These are phyloP conservation scores for Mactra quadrangularis DNA, from an alignment of 1,140 invertebrate species.

Conservation along the genomic window DNA sequence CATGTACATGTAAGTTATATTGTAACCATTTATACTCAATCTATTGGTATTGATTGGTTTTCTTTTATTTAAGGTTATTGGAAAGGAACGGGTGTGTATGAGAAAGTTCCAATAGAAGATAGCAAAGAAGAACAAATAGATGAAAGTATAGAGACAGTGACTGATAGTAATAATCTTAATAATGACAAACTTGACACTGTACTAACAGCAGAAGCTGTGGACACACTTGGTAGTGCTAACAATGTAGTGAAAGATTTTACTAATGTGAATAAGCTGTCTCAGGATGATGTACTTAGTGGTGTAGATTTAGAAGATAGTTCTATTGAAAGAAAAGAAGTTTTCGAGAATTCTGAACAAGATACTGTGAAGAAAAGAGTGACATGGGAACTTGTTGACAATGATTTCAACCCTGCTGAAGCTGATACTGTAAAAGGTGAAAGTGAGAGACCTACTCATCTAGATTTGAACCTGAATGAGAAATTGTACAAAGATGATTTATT, in stretches of 20 bases:
- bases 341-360: slow-evolving; percentile 26
- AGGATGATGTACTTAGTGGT: neutral
- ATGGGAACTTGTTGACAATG: slow-evolving; percentile 11
- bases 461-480: slow-evolving; percentile 33
- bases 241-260: neutral
- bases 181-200: no score
- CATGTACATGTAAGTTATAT: no score
- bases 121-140: slow-evolving; percentile 17
- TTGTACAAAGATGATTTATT: neutral
- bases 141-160: neutral
- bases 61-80: slow-evolving; percentile 28
- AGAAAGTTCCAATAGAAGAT: slow-evolving; percentile 47
- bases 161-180: neutral
- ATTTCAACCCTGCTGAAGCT: neutral
- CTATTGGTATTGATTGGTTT: no score
- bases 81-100: slow-evolving; percentile 51
- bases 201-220: no score
- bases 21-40: no score
- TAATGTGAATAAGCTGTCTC: neutral
- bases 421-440: neutral
- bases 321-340: slow-evolving; percentile 29
- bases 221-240: no score
- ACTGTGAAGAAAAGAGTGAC: slow-evolving; percentile 34
- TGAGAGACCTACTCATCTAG: slow-evolving; percentile 11
- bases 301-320: neutral